Evolutionary conservation across 1,140 invertebrate species (phyloP), one percentile per base, ranked within the genome.

Genomic region (Leptinotarsa texana): DNA sequence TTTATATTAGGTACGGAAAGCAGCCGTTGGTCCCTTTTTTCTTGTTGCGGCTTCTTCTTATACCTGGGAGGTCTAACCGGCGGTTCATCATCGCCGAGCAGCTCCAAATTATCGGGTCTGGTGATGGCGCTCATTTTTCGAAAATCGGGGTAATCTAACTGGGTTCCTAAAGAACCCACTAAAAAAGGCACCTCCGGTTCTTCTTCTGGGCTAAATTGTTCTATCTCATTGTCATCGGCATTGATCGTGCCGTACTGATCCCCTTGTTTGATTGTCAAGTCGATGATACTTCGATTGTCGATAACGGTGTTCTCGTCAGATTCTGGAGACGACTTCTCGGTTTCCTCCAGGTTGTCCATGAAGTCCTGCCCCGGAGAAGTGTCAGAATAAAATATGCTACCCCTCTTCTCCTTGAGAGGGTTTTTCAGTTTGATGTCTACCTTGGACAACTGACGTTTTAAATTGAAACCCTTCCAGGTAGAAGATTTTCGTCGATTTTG

Each of bases 361-460:
- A 51, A 22, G 8, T 80, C 75, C 47, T 72, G 72, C 17, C 78
- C 76, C 5, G 82, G 78, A 17, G 80, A 82, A 22, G 78, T 73
- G 5, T 80, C 82, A 4, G 82, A 79, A 81, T 87, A 82, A 83
- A 86, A 84, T 27, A 83, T 80, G 74, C 79, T 83, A 61, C 77
- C 72, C 76, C 86, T 82, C 76, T 86, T 85, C 51, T 84, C 83
- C 73, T 83, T 83, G 15, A 81, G 66, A 8, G 79, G 76, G 79
- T 90, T 91, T 82, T 93, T 93, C 77, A 94, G 88, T 85, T 93
- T 94, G 80, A 93, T 88, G 85, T 95, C 93, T 73, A 93, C 93
- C 85, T 90, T 93, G 74, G 91, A 93, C 77, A 94, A 88, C 85
- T 93, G 93, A 83, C 93, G 90, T 85, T 94, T 94, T 62, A 95